phyloP scores from a whole-genome alignment of 2,888 invertebrate genomes.

The Allophyes oxyacanthae region DNA sequence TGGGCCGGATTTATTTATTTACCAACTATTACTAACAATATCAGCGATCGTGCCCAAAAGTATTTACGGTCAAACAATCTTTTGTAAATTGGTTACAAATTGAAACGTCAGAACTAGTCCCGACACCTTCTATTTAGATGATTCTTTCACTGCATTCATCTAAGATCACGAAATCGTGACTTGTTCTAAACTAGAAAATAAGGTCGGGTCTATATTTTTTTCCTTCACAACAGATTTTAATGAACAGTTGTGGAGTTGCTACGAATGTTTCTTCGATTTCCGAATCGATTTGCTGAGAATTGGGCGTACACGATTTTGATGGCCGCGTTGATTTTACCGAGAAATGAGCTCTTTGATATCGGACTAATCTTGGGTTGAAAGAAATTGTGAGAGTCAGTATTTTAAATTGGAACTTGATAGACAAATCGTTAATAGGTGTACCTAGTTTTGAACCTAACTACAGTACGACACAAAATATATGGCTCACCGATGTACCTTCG shows the following conservation, averaged over 20 bases:
- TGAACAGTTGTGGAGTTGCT: conserved; percentile 15
- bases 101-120: conserved; percentile 22
- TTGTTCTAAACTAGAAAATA: conserved; percentile 62
- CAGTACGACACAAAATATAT: too few relatives aligned
- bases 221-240: background rate
- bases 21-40: too few relatives aligned
- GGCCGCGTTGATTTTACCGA: conserved; percentile 16
- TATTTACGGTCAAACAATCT: conserved; percentile 1
- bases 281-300: conserved; percentile 13
- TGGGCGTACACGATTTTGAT: conserved; percentile 20
- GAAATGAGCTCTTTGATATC: background rate
- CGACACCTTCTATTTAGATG: conserved; percentile 27
- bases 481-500: too few relatives aligned
- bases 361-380: background rate
- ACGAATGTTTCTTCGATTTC: conserved; percentile 7
- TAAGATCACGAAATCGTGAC: conserved; percentile 76
- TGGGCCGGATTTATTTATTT: too few relatives aligned
- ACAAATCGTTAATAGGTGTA: too few relatives aligned
- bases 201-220: conserved; percentile 26
- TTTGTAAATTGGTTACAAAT: conserved; percentile 33
- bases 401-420: too few relatives aligned
- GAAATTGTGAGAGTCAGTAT: too few relatives aligned
- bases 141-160: conserved; percentile 56
- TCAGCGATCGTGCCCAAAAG: background rate
- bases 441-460: too few relatives aligned